These are phyloP conservation scores for Ophthalmolycus amberensis DNA, from an alignment of 2,113 vertebrate species.

Conservation along the genomic window DNA sequence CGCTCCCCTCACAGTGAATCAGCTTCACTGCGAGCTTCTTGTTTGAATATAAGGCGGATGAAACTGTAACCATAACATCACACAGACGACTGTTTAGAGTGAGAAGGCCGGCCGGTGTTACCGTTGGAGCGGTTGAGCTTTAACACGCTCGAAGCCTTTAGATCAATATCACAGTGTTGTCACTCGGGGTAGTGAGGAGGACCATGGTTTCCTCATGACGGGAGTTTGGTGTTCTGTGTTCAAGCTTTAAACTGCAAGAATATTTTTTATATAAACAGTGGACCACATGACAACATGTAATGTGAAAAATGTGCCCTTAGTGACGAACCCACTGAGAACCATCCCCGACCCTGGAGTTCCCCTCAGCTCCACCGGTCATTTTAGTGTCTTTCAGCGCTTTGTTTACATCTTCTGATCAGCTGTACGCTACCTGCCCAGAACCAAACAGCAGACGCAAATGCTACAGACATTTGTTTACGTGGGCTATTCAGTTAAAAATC, in stretches of 20 bases:
- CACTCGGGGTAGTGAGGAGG: background rate
- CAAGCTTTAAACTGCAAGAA: background rate
- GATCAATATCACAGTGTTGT: slow-evolving; percentile 19
- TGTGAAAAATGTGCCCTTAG: background rate
- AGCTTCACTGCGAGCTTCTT: slow-evolving; percentile 19
- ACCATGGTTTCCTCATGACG: background rate
- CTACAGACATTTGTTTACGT: background rate
- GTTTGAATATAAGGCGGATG: slow-evolving; percentile 4
- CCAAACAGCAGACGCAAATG: too few relatives aligned
- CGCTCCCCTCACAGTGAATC: slow-evolving; percentile 10
- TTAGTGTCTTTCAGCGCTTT: background rate
- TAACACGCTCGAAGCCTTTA: slow-evolving; percentile 14
- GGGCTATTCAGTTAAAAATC: slow-evolving; percentile 3
- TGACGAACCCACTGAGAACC: background rate
- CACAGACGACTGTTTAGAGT: slow-evolving; percentile 8
- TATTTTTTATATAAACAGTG: background rate
- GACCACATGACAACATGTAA: background rate
- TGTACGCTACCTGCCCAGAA: too few relatives aligned
- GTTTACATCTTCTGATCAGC: background rate
- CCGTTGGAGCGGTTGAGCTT: background rate
- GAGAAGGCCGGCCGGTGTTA: background rate
- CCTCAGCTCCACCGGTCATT: background rate
- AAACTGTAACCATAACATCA: slow-evolving; percentile 7
- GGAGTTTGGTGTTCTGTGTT: background rate
- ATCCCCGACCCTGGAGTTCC: background rate